Conservation (phyloP, 2,797 vertebrate species). For the Enteromius viviparus region DNA sequence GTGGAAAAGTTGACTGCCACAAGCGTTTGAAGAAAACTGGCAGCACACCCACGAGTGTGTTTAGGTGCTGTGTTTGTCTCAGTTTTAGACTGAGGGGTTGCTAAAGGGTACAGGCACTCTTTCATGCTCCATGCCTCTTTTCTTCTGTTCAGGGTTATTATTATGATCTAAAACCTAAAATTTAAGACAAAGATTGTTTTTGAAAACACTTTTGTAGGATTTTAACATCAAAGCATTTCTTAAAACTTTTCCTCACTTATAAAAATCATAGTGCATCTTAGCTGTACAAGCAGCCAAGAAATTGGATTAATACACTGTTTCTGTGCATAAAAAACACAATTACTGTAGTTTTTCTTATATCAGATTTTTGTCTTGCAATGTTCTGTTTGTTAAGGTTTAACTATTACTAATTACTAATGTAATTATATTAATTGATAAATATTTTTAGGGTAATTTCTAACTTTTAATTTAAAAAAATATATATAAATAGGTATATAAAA, state of each 20-base stretch:
- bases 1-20: constrained; percentile 41
- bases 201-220: neutral
- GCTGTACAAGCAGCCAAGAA: neutral
- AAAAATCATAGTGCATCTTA: neutral
- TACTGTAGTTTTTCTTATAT: constrained; percentile 50
- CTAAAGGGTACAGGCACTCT: constrained; percentile 8
- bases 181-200: neutral
- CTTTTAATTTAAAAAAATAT: no score
- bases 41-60: constrained; percentile 50
- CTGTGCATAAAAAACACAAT: no score
- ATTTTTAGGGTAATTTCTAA: neutral
- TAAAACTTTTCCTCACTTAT: neutral
- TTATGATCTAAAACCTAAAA: neutral
- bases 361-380: neutral
- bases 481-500: neutral
- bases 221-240: neutral
- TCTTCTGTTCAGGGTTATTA: constrained; percentile 61
- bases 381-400: neutral
- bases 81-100: constrained; percentile 5
- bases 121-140: constrained; percentile 34
- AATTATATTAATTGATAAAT: neutral
- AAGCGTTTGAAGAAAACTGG: constrained; percentile 38
- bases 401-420: neutral
- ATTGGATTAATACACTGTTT: neutral
- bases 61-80: constrained; percentile 54